Evolutionary conservation across 2,797 vertebrate genomes (phyloP).

Genomic region (Eospalax fontanierii): DNA sequence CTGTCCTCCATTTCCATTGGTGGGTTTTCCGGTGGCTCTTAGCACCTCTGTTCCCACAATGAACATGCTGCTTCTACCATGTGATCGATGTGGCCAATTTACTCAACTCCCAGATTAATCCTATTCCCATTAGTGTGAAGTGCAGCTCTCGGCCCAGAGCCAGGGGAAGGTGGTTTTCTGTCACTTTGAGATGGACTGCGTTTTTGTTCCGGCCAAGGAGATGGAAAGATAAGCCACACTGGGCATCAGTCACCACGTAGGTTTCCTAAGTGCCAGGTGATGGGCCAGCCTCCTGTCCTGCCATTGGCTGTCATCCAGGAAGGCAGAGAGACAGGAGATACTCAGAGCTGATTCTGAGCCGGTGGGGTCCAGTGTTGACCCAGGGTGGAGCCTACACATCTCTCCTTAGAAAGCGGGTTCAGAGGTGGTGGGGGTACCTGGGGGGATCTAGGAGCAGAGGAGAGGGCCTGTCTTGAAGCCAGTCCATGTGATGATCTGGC

Average conservation of each 20-base stretch:
- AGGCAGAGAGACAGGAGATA: not conserved
- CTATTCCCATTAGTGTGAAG: not conserved
- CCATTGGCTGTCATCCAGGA: not conserved
- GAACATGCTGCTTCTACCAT: not conserved
- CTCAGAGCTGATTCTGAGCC: not conserved
- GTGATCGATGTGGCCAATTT: not conserved
- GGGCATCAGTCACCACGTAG: not conserved
- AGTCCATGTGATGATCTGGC: not conserved
- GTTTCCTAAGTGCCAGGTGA: not conserved
- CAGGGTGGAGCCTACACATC: fast-evolving
- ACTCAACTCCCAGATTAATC: not conserved
- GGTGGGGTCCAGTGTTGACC: not conserved
- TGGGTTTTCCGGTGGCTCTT: not conserved
- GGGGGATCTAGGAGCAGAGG: not conserved
- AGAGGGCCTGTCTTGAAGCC: not conserved
- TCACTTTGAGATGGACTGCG: not conserved
- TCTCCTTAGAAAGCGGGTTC: not conserved
- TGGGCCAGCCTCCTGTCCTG: not conserved
- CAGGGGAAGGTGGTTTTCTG: conserved; percentile 26
- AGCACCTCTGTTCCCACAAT: not conserved
- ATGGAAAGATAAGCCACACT: not conserved
- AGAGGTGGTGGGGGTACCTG: not conserved
- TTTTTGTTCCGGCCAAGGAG: not conserved
- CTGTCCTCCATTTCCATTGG: too few species aligned
- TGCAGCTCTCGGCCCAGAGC: conserved; percentile 27